A percentile compares a stretch with the other conserved stretches of the same genome.
phyloP scores from a whole-genome alignment of 2,797 vertebrate genomes.

The Siniperca scherzeri region DNA sequence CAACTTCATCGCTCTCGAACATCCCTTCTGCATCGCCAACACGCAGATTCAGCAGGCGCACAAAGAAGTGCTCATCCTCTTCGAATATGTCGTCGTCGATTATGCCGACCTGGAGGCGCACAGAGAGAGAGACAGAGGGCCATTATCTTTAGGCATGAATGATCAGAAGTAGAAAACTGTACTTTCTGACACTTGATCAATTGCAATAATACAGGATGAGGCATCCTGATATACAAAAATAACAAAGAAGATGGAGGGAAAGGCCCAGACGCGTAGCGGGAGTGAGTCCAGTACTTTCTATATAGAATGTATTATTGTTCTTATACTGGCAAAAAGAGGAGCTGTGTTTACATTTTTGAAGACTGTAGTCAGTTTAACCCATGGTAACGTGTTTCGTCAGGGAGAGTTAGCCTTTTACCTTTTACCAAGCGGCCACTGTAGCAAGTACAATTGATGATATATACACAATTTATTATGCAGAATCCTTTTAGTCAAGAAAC shows the following conservation, averaged over 20 bases:
- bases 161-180: background rate
- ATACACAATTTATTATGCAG: background rate
- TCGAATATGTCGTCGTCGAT: constrained; percentile 98
- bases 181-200: background rate
- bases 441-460: background rate
- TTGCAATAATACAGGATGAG: too few species aligned
- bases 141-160: background rate
- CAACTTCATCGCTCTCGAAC: constrained; percentile 90
- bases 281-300: background rate
- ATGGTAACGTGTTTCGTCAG: background rate
- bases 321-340: background rate
- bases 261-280: too few species aligned
- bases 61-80: constrained; percentile 95
- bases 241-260: too few species aligned
- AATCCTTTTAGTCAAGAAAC: background rate
- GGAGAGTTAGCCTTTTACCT: too few species aligned
- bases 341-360: background rate
- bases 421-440: background rate
- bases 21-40: constrained; percentile 93
- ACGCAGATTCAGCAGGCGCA: constrained; percentile 91
- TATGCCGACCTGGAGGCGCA: constrained; percentile 87
- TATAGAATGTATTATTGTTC: background rate
- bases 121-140: background rate
- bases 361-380: background rate
- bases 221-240: too few species aligned